Conservation (phyloP, 2,888 invertebrate species). For the Nowickia ferox region DNA sequence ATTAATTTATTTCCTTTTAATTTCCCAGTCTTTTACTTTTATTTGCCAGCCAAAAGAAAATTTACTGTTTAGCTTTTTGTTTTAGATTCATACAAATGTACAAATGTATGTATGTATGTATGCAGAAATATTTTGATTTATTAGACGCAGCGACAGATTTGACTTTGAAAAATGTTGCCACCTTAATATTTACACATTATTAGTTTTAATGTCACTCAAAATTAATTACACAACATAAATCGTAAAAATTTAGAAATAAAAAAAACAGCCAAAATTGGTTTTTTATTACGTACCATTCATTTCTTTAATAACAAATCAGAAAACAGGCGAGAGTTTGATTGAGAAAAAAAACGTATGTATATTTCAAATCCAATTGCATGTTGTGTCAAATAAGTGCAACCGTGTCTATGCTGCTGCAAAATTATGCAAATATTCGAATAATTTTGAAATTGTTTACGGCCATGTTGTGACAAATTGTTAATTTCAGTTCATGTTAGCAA, state of each 20-base stretch:
- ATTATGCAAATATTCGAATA: slow-evolving; percentile 51
- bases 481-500: slow-evolving; percentile 58
- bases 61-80: background rate
- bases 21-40: background rate
- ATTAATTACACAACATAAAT: slow-evolving; percentile 58
- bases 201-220: slow-evolving; percentile 36
- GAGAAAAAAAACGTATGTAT: background rate
- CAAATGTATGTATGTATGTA: too few species aligned
- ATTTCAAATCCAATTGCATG: slow-evolving; percentile 45
- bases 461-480: slow-evolving; percentile 70
- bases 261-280: background rate
- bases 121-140: slow-evolving; percentile 35
- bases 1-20: background rate
- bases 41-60: background rate
- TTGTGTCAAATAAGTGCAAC: slow-evolving; percentile 47
- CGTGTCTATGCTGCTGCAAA: slow-evolving; percentile 23
- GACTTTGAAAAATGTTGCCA: slow-evolving; percentile 55
- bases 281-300: background rate
- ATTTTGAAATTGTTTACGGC: slow-evolving; percentile 54
- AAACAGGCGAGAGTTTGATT: background rate
- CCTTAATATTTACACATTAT: slow-evolving; percentile 38
- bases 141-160: background rate
- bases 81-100: too few species aligned
- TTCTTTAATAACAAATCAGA: background rate
- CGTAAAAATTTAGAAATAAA: slow-evolving; percentile 26